Evolutionary conservation across 2,888 invertebrate species (phyloP).

Genomic region (Gisinianus flammeolus): DNA sequence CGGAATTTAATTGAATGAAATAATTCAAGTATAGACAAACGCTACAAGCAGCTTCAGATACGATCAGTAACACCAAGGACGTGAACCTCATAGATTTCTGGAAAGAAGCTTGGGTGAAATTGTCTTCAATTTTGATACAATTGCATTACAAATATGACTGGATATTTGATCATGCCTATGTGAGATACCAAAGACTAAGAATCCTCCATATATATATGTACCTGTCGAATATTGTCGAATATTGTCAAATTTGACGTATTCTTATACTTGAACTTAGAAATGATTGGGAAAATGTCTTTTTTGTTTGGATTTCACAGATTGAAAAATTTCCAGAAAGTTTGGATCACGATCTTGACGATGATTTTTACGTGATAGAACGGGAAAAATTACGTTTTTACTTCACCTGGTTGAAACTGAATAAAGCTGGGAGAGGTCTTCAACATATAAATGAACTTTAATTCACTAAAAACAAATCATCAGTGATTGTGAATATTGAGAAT

Average conservation of each 20-base stretch:
- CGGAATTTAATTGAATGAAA: not conserved
- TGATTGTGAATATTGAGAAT: too few species aligned
- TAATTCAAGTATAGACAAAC: slow-evolving; percentile 14
- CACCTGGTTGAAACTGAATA: slow-evolving; percentile 19
- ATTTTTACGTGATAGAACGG: not conserved
- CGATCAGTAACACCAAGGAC: not conserved
- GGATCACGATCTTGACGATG: slow-evolving; percentile 31
- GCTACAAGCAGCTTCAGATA: slow-evolving; percentile 18
- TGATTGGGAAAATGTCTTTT: too few species aligned
- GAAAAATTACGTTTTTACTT: slow-evolving; percentile 22
- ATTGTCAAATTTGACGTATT: too few species aligned
- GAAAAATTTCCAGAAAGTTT: slow-evolving; percentile 25
- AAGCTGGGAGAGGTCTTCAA: slow-evolving; percentile 22
- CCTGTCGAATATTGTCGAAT: too few species aligned
- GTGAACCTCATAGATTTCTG: slow-evolving; percentile 14
- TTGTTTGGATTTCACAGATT: slow-evolving; percentile 1
- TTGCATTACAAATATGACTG: slow-evolving; percentile 40
- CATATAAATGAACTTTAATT: too few species aligned
- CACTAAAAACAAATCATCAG: too few species aligned
- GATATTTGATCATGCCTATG: slow-evolving; percentile 37
- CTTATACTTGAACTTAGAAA: too few species aligned
- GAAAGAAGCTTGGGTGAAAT: slow-evolving; percentile 43
- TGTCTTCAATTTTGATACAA: slow-evolving; percentile 33
- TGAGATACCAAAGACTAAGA: slow-evolving; percentile 5
- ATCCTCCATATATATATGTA: too few species aligned